These are phyloP conservation scores for Pogona vitticeps DNA, from an alignment of 2,113 vertebrate genomes.

Conservation along the genomic window DNA sequence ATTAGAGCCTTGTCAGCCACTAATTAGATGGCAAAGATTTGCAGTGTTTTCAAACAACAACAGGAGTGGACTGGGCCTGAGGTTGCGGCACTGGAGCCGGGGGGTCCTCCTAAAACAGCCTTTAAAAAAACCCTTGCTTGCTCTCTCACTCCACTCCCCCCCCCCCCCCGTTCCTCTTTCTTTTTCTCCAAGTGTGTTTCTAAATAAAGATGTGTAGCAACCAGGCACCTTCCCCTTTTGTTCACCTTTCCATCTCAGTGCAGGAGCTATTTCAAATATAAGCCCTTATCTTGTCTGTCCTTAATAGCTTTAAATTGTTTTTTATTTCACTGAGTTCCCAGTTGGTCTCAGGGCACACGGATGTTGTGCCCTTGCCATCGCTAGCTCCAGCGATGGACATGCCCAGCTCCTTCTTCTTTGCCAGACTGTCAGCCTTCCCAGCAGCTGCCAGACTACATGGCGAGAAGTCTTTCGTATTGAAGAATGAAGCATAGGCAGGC, in stretches of 20 bases:
- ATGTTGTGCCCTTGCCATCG: too few species aligned
- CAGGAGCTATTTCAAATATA: background rate
- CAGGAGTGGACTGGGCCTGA: background rate
- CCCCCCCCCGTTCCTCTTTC: background rate
- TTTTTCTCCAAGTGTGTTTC: background rate
- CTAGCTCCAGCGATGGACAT: too few species aligned
- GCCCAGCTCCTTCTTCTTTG: too few species aligned
- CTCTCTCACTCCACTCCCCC: background rate
- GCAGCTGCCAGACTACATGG: too few species aligned
- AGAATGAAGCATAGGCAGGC: too few species aligned
- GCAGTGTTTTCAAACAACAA: constrained; percentile 42
- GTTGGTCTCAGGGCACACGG: too few species aligned
- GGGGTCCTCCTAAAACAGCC: background rate
- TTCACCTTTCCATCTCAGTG: background rate
- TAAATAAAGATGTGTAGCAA: background rate
- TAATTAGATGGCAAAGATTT: constrained; percentile 59
- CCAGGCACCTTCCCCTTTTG: background rate
- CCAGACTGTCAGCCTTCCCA: too few species aligned
- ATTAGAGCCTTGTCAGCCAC: constrained; percentile 62
- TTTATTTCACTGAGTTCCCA: too few species aligned
- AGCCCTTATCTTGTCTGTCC: background rate
- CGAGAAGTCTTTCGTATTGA: too few species aligned
- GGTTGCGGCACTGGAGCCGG: background rate
- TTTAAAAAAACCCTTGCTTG: background rate
- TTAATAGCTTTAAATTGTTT: background rate